phyloP scores from a whole-genome alignment of 2,888 invertebrate species.

The Thelaira solivaga region DNA sequence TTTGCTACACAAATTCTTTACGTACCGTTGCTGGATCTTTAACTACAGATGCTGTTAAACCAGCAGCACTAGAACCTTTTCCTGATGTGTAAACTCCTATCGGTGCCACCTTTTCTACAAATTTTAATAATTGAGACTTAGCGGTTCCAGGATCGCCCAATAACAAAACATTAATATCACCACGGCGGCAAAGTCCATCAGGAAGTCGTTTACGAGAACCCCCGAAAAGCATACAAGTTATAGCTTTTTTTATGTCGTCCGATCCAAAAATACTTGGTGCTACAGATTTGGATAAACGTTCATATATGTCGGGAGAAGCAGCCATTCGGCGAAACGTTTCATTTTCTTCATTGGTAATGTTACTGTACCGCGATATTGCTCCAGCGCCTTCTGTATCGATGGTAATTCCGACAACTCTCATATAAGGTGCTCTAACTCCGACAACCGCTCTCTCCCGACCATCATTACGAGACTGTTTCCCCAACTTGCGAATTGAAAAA shows the following conservation, averaged over 20 bases:
- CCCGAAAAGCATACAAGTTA: conserved; percentile 95
- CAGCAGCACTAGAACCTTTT: conserved; percentile 99
- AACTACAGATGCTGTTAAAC: conserved; percentile 97
- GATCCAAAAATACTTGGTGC: conserved; percentile 98
- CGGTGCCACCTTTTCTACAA: conserved; percentile 96
- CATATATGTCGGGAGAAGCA: conserved; percentile 90
- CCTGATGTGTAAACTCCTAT: conserved; percentile 98
- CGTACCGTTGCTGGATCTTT: conserved; percentile 94
- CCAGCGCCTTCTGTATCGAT: conserved; percentile 89
- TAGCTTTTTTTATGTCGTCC: conserved; percentile 96
- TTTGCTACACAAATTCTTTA: too few species aligned
- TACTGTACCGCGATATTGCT: conserved; percentile 78
- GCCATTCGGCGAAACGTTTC: conserved; percentile 83
- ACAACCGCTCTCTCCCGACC: conserved; percentile 87
- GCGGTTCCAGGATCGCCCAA: conserved; percentile 99
- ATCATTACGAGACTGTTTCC: conserved; percentile 82
- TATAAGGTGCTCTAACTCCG: conserved; percentile 95
- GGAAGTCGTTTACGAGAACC: conserved; percentile 93
- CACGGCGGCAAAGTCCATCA: conserved; percentile 95
- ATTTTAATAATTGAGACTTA: conserved; percentile 98
- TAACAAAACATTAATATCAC: conserved; percentile 96
- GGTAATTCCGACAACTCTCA: conserved; percentile 94
- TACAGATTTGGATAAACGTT: conserved; percentile 91
- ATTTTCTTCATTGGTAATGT: conserved; percentile 84
- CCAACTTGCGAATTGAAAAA: conserved; percentile 93